phyloP scores from a whole-genome alignment of 2,888 invertebrate species.

The Torymus tubicola region DNA sequence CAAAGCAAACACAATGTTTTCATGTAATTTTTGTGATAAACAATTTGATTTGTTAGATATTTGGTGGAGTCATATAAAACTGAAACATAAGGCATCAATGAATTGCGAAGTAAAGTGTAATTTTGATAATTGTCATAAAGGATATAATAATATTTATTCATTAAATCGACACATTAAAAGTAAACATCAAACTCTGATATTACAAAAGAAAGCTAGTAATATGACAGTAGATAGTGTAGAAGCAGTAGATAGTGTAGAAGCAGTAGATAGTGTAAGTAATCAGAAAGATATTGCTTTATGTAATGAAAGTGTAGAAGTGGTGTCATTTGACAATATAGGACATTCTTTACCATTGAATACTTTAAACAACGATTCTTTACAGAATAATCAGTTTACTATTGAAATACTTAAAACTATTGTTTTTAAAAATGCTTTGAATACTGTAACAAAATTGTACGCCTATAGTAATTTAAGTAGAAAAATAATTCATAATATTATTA shows the following conservation, averaged over 20 bases:
- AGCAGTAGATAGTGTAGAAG: too few relatives aligned
- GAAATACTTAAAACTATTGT: too few relatives aligned
- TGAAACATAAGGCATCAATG: not conserved
- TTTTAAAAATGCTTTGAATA: too few relatives aligned
- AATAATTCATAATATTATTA: conserved; percentile 17
- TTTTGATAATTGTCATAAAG: not conserved
- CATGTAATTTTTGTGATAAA: conserved; percentile 10
- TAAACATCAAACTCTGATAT: not conserved
- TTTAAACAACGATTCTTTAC: too few relatives aligned
- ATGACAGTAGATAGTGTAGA: not conserved
- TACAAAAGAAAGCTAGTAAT: not conserved
- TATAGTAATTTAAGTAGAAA: conserved; percentile 12
- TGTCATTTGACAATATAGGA: too few relatives aligned
- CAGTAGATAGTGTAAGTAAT: too few relatives aligned
- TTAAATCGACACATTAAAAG: conserved; percentile 4
- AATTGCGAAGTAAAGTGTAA: conserved; percentile 14
- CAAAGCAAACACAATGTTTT: conserved; percentile 19
- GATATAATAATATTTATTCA: conserved; percentile 19
- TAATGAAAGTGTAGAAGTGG: too few relatives aligned
- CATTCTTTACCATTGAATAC: too few relatives aligned
- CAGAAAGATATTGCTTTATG: too few relatives aligned
- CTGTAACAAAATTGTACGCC: too few relatives aligned
- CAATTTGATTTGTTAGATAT: not conserved
- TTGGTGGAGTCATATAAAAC: conserved; percentile 14
- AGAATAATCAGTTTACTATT: too few relatives aligned